Evolutionary conservation across 2,888 invertebrate genomes (phyloP).

Genomic region (Cephonodes hylas): DNA sequence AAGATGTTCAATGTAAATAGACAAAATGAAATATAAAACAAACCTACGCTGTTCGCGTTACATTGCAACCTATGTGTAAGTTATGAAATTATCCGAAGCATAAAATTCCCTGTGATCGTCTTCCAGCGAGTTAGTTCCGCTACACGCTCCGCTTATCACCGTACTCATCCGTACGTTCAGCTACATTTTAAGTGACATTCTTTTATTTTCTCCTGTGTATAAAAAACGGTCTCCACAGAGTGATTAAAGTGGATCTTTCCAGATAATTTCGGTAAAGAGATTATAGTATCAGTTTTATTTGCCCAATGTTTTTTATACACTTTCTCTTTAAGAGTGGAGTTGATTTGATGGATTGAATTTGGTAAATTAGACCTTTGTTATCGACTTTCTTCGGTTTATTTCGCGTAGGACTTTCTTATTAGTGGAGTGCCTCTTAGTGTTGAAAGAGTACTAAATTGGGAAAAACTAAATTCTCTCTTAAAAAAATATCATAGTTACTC

Average conservation of each 20-base stretch:
- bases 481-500: neutral
- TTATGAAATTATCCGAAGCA: neutral
- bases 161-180: neutral
- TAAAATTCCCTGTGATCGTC: neutral
- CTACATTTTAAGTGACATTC: neutral
- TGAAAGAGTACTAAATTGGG: too few relatives aligned
- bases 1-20: too few relatives aligned
- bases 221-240: neutral
- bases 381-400: neutral
- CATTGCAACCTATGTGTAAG: neutral
- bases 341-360: neutral
- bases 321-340: neutral
- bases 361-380: neutral
- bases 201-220: neutral
- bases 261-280: conserved; percentile 8
- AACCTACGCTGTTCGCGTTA: neutral
- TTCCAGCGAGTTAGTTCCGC: neutral
- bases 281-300: neutral
- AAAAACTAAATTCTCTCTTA: too few relatives aligned
- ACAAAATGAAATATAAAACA: too few relatives aligned
- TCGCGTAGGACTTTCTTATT: neutral
- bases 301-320: neutral
- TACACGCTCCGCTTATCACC: neutral
- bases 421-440: too few relatives aligned
- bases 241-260: neutral